A percentile compares a stretch with the other conserved stretches of the same genome.
These are phyloP conservation scores for Spilogale gracilis DNA, from an alignment of 2,113 vertebrate genomes.

Conservation along the genomic window DNA sequence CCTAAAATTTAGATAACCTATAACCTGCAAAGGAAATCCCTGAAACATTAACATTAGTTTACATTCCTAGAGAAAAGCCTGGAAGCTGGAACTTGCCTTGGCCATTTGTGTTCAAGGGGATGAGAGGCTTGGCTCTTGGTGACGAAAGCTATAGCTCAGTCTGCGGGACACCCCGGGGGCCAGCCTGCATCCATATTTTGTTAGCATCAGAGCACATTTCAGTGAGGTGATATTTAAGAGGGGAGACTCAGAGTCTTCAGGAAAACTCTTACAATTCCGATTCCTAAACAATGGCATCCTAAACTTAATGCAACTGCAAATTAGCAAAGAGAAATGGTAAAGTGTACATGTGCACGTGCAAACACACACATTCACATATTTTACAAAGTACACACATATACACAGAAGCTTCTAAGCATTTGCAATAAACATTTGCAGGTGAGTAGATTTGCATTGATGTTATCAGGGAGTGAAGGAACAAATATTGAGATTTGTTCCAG, in stretches of 20 bases:
- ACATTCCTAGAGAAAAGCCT: slow-evolving; percentile 20
- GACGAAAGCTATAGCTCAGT: neutral
- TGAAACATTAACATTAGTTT: slow-evolving; percentile 65
- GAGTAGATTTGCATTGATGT: slow-evolving; percentile 26
- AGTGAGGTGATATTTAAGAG: neutral
- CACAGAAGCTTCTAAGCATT: slow-evolving; percentile 6
- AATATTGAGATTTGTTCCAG: slow-evolving; percentile 2
- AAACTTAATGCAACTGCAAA: neutral
- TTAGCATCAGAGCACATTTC: slow-evolving; percentile 6
- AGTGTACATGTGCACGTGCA: neutral
- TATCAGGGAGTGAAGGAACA: slow-evolving; percentile 14
- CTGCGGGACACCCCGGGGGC: too few species aligned
- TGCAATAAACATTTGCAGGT: neutral
- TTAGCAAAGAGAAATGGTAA: neutral
- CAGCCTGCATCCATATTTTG: neutral
- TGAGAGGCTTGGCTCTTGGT: neutral
- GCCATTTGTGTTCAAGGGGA: neutral
- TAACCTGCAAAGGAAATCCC: slow-evolving; percentile 54
- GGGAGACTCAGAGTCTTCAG: neutral
- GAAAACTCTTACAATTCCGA: neutral
- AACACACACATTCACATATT: neutral
- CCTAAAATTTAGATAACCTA: slow-evolving; percentile 43
- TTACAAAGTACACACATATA: neutral
- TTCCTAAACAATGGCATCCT: neutral
- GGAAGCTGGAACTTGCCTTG: slow-evolving; percentile 26